Conservation (phyloP, 1,140 invertebrate genomes). For the Drosophila bifasciata region DNA sequence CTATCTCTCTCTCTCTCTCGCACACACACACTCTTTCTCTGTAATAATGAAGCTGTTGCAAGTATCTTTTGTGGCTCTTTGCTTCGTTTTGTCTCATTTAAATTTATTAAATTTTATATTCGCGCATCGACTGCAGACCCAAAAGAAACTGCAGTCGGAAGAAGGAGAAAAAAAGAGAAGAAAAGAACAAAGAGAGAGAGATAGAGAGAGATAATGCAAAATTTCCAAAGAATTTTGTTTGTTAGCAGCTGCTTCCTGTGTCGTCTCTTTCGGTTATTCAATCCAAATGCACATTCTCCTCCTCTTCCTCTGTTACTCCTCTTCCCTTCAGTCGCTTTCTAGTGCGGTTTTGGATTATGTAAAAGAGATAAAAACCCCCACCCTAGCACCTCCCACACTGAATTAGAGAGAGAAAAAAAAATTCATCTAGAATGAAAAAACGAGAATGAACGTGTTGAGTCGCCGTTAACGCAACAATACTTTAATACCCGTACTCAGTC, state of each 20-base stretch:
- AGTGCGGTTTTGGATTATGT: constrained; percentile 22
- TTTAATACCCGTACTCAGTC: no score
- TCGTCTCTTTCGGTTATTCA: constrained; percentile 42
- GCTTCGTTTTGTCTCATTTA: constrained; percentile 64
- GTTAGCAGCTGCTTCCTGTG: constrained; percentile 76
- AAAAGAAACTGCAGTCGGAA: constrained; percentile 10
- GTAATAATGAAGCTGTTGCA: constrained; percentile 68
- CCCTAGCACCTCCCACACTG: neutral
- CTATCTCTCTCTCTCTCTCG: neutral
- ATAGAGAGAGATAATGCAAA: constrained; percentile 22
- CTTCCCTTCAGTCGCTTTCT: neutral
- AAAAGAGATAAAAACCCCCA: constrained; percentile 41
- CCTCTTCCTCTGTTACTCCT: neutral
- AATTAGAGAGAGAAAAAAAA: constrained; percentile 28
- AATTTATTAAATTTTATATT: constrained; percentile 74
- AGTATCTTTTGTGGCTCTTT: constrained; percentile 30
- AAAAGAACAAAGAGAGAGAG: no score
- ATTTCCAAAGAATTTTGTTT: constrained; percentile 70
- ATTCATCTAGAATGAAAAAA: no score
- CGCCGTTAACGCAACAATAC: no score
- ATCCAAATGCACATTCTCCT: constrained; percentile 51
- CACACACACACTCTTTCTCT: constrained; percentile 4
- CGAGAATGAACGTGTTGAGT: no score
- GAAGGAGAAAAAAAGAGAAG: no score
- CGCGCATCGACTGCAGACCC: constrained; percentile 10